Evolutionary conservation across 2,888 invertebrate genomes (phyloP).

Genomic region (Ectemnius continuus): DNA sequence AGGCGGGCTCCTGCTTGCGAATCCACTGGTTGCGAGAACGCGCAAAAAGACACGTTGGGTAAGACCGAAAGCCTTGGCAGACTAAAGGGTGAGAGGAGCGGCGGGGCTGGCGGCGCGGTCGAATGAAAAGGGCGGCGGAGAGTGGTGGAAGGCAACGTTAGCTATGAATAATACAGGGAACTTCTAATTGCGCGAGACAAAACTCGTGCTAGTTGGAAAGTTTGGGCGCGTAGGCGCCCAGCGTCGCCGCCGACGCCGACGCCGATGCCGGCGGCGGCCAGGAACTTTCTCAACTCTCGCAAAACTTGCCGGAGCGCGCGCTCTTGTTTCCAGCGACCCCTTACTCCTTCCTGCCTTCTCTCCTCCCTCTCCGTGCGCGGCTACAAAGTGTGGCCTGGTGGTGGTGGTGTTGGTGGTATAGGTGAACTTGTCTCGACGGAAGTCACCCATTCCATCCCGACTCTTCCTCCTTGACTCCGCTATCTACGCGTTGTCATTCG

Average conservation of each 20-base stretch:
- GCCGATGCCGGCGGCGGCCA: slow-evolving; percentile 25
- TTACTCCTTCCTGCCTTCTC: slow-evolving; percentile 3
- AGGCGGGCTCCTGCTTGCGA: background rate
- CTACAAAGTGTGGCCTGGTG: background rate
- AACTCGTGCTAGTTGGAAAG: slow-evolving; percentile 66
- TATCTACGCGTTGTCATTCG: background rate
- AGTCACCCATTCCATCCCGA: slow-evolving; percentile 47
- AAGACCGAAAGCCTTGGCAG: background rate
- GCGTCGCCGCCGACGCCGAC: slow-evolving; percentile 16
- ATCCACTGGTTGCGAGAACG: too few species aligned
- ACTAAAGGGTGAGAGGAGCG: background rate
- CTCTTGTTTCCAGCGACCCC: slow-evolving; percentile 49
- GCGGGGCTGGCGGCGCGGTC: background rate
- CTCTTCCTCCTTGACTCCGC: slow-evolving; percentile 32
- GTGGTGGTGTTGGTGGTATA: slow-evolving; percentile 3
- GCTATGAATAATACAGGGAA: slow-evolving; percentile 77
- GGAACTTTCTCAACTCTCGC: slow-evolving; percentile 57
- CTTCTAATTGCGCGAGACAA: slow-evolving; percentile 77
- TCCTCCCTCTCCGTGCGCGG: background rate
- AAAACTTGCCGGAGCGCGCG: slow-evolving; percentile 53
- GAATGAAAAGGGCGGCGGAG: slow-evolving; percentile 1
- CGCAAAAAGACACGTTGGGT: too few species aligned
- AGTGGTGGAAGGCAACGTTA: slow-evolving; percentile 34
- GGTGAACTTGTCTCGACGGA: slow-evolving; percentile 51
- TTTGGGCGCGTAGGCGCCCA: slow-evolving; percentile 48